Evolutionary conservation across 2,888 invertebrate species (phyloP), one percentile per base, ranked within the genome.

Genomic region (Pimpla rufipes): DNA sequence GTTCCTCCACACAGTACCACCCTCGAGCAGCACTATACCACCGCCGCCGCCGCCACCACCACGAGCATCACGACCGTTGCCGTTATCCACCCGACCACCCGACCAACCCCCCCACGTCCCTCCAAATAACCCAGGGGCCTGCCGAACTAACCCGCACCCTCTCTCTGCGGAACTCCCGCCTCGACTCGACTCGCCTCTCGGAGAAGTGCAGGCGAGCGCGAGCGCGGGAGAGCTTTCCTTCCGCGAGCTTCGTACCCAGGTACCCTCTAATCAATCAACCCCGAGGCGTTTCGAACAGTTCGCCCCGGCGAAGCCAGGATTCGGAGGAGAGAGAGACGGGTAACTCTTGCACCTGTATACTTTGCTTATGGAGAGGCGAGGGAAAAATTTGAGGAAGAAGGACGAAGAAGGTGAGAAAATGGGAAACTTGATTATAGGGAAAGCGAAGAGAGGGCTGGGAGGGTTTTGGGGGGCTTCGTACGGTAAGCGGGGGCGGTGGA

Each of bases 221-320:
- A 29, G 81, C 86, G 87, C 81, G 84, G 78, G 85, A 71, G 85
- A 86, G 86, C 88, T 89, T 88, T 88, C 78, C 79, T 81, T 81
- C 47, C 68, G 71, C 62, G 80, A 80, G 40, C 89, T 86, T 85
- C 86, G 62, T 76, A 55, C 79, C 87, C 87, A 86, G 87, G 90
- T 91, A 89, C 91, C 92, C 92, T 93, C 92, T 93, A 93, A 93
- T 93, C 93, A 93, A 93, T 93, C 93, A 93, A 92, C 92, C 92
- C 90, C 91, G 90, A 89, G 92, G 91, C 92, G 90, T 91, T 90
- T 92, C 89, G 87, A 85, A 90, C 85, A 81, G 81, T 86, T 85
- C 29, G 29, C 29, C 64, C 40, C 77, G 55, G 47, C 62, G 59
- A 55, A 79, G 42, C 50, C 50, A 57, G 71, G 66, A 79, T 68